phyloP scores from a whole-genome alignment of 2,797 vertebrate genomes.

The Poliocrania exsul region DNA sequence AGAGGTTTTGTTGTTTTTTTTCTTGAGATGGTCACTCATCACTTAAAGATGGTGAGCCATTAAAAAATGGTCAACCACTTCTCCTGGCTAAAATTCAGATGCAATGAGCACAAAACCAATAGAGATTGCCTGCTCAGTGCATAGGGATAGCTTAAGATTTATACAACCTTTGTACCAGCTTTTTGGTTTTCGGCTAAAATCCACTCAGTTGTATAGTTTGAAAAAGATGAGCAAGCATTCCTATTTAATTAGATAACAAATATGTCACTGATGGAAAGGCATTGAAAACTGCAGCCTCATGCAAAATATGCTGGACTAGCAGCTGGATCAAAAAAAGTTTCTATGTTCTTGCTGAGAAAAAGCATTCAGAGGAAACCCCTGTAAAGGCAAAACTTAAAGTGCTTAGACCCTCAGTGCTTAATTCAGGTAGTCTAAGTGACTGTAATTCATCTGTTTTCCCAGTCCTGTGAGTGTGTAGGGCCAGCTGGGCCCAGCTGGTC shows the following conservation, averaged over 20 bases:
- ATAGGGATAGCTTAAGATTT: background rate
- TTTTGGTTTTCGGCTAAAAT: background rate
- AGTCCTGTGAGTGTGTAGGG: background rate
- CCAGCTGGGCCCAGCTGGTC: conserved; percentile 52
- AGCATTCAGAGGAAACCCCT: background rate
- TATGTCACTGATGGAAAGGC: background rate
- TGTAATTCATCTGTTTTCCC: conserved; percentile 15
- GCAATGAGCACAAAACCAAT: background rate
- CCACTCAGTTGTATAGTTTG: background rate
- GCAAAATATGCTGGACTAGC: background rate
- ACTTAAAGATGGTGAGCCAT: background rate
- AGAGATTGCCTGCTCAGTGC: accelerated
- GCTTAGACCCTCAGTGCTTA: conserved; percentile 20
- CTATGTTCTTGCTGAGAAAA: background rate
- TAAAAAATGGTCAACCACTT: background rate
- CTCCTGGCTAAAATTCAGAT: background rate
- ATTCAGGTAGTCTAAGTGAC: conserved; percentile 46
- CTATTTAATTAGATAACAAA: background rate
- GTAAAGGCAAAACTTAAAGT: background rate
- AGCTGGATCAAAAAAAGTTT: background rate
- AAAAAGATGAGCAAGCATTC: background rate
- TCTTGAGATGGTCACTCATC: background rate
- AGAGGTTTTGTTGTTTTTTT: background rate
- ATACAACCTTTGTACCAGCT: background rate
- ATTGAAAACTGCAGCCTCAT: background rate